These are phyloP conservation scores for Wiebesia pumilae DNA, from an alignment of 1,140 invertebrate species.

Conservation along the genomic window DNA sequence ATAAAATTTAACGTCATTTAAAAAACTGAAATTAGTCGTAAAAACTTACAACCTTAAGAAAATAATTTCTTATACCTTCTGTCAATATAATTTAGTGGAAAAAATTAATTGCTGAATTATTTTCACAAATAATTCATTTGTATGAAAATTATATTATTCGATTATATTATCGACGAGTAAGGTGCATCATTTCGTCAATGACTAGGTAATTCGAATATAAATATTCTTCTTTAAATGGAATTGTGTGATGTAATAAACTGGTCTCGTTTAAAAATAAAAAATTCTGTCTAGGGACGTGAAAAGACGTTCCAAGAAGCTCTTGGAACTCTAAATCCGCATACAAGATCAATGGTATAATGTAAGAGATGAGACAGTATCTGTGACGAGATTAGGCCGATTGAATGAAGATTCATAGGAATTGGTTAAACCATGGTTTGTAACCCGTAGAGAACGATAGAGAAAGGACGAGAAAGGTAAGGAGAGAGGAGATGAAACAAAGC, in stretches of 20 bases:
- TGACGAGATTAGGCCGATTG: conserved; percentile 51
- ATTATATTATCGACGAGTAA: not conserved
- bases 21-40: too few species aligned
- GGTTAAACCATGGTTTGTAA: not conserved
- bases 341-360: conserved; percentile 31
- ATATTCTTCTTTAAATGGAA: not conserved
- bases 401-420: conserved; percentile 48
- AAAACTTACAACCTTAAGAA: too few species aligned
- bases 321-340: not conserved
- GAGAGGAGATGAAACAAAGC: not conserved
- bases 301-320: not conserved
- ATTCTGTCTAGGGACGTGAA: not conserved
- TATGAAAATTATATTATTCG: too few species aligned
- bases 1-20: too few species aligned
- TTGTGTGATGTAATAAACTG: not conserved
- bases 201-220: not conserved
- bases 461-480: not conserved
- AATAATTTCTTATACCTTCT: too few species aligned
- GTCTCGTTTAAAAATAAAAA: not conserved
- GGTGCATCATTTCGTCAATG: not conserved
- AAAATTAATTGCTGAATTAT: too few species aligned
- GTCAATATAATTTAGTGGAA: too few species aligned
- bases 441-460: not conserved
- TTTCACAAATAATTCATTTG: too few species aligned
- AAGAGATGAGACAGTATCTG: conserved; percentile 14